These are phyloP conservation scores for Pristionchus japonicus DNA, from an alignment of 2,888 invertebrate genomes.

Conservation along the genomic window DNA sequence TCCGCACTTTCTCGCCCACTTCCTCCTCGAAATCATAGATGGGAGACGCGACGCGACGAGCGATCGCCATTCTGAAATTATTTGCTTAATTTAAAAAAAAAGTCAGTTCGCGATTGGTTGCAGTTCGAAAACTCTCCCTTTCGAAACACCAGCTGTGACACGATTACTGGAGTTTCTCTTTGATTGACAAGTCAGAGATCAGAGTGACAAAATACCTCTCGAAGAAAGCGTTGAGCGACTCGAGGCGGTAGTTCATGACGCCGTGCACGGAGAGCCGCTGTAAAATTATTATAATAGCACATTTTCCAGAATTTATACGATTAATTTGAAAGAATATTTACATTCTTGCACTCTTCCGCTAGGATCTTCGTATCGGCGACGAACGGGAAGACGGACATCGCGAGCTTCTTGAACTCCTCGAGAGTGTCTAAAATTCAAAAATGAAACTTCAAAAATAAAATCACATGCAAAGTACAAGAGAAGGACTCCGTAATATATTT, in stretches of 20 bases:
- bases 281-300: not conserved
- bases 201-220: constrained; percentile 40
- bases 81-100: not conserved
- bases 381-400: constrained; percentile 35
- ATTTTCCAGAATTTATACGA: not conserved
- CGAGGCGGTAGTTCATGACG: constrained; percentile 45
- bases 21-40: constrained; percentile 19
- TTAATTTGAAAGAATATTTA: not conserved
- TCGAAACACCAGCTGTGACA: not conserved
- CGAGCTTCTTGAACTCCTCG: constrained; percentile 26
- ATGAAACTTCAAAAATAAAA: no score
- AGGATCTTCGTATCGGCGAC: constrained; percentile 44
- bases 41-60: constrained; percentile 14
- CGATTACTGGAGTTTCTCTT: not conserved
- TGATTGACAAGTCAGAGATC: not conserved
- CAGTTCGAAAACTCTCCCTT: not conserved
- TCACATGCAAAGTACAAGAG: no score
- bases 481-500: no score
- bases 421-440: no score
- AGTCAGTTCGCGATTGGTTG: not conserved
- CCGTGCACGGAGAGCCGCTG: constrained; percentile 41
- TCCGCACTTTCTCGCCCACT: constrained; percentile 26
- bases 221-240: constrained; percentile 44
- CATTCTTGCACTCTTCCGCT: constrained; percentile 46
- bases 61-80: constrained; percentile 16